A percentile compares a stretch with the other conserved stretches of the same genome.
These are phyloP conservation scores for Ferdinandea cuprea DNA, from an alignment of 2,888 invertebrate genomes.

Conservation along the genomic window DNA sequence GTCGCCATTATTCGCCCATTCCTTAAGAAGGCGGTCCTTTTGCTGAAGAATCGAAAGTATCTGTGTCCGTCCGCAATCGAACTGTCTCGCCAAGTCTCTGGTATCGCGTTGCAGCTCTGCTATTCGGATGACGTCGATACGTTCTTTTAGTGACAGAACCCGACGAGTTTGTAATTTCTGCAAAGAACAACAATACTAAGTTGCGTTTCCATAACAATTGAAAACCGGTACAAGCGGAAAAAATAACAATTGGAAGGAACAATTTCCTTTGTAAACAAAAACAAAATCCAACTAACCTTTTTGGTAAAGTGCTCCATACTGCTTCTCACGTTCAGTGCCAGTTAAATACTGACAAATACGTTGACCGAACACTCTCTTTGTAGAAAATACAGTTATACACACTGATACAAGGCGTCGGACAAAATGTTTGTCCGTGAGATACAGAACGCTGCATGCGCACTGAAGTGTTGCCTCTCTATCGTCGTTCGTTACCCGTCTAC, in stretches of 20 bases:
- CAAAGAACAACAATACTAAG: constrained; percentile 3
- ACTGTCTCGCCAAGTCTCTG: constrained; percentile 31
- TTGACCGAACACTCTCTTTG: constrained; percentile 40
- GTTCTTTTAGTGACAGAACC: constrained; percentile 62
- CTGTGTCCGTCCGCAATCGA: constrained; percentile 64
- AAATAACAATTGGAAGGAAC: background rate
- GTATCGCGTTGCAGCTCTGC: constrained; percentile 57
- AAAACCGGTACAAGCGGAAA: constrained; percentile 1
- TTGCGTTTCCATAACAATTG: background rate
- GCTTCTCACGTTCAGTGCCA: constrained; percentile 32
- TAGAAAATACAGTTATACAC: constrained; percentile 15
- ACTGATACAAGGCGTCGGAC: constrained; percentile 58
- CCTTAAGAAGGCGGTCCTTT: constrained; percentile 58
- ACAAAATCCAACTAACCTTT: constrained; percentile 45
- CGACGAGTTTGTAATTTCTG: constrained; percentile 42
- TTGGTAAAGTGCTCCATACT: constrained; percentile 8
- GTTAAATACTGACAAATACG: constrained; percentile 49
- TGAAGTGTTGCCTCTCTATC: constrained; percentile 29
- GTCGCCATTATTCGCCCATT: constrained; percentile 56
- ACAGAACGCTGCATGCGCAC: constrained; percentile 57
- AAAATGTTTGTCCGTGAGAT: constrained; percentile 64
- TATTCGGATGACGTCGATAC: constrained; percentile 53
- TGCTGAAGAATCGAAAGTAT: constrained; percentile 65
- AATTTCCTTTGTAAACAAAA: constrained; percentile 1
- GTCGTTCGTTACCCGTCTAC: background rate